Evolutionary conservation across 1,140 invertebrate genomes (phyloP), one percentile per base, ranked within the genome.

Genomic region (Aphelenchoides avenae): DNA sequence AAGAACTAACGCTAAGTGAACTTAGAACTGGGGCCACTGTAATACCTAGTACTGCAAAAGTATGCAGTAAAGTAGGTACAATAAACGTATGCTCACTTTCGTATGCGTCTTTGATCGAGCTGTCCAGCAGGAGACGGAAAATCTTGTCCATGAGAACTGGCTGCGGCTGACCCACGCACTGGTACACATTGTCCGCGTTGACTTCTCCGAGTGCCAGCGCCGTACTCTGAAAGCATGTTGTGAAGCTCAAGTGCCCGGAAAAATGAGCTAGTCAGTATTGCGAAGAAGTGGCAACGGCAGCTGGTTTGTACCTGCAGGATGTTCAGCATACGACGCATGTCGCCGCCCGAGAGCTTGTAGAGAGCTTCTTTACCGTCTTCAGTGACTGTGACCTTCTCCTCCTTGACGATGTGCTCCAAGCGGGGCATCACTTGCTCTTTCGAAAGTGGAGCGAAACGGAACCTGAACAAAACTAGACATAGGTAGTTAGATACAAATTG

Each of bases 321-420:
- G 80, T 98, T 98, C 2, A 99, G 76, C 9, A 94, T 89, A 80
- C 89, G 90, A 69, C 95, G 83, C 95, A 99, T 98, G 80, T 99
- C 94, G n/a, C 95, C 95, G 57, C 86, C 86, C 2, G 89, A 87
- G 2, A 99, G 80, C 6, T 86, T 86, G 37, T 97, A 81, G 1
- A 98, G 75, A 1, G 95, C 92, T 64, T 91, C 84, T 75, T 88
- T 87, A 1, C 92, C 95, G 82, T 89, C 87, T 52, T 89, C 86
- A 0, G 86, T 86, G n/a, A 91, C 64, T 15, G 33, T 85, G 9
- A 96, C 81, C 88, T 85, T 84, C 84, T 99, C 92, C 71, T 86
- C 76, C 59, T 86, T 77, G 36, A 91, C 85, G 11, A 99, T 88
- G 73, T 88, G 82, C 64, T 89, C 83, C 1, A 99, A 79, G 41